phyloP scores from a whole-genome alignment of 2,113 vertebrate species.

The Crypturellus undulatus region DNA sequence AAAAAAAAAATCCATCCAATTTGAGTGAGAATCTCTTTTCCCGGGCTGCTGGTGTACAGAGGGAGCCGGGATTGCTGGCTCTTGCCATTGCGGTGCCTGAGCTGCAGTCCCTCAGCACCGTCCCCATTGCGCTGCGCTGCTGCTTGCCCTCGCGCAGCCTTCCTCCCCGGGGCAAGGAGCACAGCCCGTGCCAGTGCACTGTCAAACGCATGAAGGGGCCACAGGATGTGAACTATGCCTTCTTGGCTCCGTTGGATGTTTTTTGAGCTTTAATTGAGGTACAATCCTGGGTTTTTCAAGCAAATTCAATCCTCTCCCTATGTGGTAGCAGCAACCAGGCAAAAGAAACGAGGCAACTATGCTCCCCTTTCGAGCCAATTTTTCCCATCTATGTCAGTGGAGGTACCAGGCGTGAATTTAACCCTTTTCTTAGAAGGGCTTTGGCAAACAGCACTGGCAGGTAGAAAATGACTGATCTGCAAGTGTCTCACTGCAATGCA shows the following conservation, averaged over 20 bases:
- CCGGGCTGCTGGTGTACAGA: background rate
- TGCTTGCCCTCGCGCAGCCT: rapidly evolving
- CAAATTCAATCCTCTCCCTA: background rate
- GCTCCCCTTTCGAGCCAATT: background rate
- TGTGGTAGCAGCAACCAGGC: background rate
- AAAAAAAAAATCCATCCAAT: constrained; percentile 1
- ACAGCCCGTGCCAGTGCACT: rapidly evolving
- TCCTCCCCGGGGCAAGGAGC: background rate
- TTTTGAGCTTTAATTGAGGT: background rate
- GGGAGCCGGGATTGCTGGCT: background rate
- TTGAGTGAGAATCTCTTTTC: background rate
- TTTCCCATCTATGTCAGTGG: background rate
- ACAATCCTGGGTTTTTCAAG: background rate
- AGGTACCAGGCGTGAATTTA: background rate
- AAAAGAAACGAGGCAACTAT: background rate
- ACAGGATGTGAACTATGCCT: background rate
- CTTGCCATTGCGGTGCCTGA: background rate
- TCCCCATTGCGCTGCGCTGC: background rate
- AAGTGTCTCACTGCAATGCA: background rate
- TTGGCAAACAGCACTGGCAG: background rate
- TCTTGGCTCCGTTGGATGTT: background rate
- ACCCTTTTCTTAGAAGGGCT: background rate
- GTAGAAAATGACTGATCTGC: background rate
- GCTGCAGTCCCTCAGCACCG: rapidly evolving
- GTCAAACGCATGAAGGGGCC: background rate